These are phyloP conservation scores for Drosophila diplacantha DNA, from an alignment of 2,888 invertebrate genomes.

Conservation along the genomic window DNA sequence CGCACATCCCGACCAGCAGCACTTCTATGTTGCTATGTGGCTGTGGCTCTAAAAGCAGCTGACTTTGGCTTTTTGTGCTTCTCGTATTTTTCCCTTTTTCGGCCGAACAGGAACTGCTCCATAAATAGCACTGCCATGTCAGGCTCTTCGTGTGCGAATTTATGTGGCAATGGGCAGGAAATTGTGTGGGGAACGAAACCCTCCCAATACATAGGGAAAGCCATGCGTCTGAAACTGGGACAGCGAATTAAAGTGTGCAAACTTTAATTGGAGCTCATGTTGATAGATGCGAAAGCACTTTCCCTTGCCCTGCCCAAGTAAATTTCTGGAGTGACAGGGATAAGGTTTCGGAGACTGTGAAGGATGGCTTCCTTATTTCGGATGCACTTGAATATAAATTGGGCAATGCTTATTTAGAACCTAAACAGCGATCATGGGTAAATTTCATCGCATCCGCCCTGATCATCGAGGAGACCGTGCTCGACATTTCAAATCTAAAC, in stretches of 20 bases:
- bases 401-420: not conserved
- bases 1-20: conserved; percentile 15
- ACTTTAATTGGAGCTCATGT: conserved; percentile 53
- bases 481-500: not conserved
- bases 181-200: conserved; percentile 51
- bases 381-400: not conserved
- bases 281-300: conserved; percentile 35
- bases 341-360: not conserved
- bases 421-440: no score
- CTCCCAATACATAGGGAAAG: not conserved
- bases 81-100: conserved; percentile 32
- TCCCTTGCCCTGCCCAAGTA: conserved; percentile 1
- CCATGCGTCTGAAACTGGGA: conserved; percentile 48
- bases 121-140: conserved; percentile 63
- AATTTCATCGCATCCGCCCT: not conserved
- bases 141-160: conserved; percentile 60
- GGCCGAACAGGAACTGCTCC: conserved; percentile 63
- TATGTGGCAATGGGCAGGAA: conserved; percentile 64
- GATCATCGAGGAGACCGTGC: not conserved
- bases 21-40: conserved; percentile 2
- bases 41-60: conserved; percentile 49
- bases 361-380: not conserved
- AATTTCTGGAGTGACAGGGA: conserved; percentile 14
- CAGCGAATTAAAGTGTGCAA: conserved; percentile 56
- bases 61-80: conserved; percentile 42